These are phyloP conservation scores for Benitochromis conjunctus DNA, from an alignment of 2,113 vertebrate genomes.

Conservation along the genomic window DNA sequence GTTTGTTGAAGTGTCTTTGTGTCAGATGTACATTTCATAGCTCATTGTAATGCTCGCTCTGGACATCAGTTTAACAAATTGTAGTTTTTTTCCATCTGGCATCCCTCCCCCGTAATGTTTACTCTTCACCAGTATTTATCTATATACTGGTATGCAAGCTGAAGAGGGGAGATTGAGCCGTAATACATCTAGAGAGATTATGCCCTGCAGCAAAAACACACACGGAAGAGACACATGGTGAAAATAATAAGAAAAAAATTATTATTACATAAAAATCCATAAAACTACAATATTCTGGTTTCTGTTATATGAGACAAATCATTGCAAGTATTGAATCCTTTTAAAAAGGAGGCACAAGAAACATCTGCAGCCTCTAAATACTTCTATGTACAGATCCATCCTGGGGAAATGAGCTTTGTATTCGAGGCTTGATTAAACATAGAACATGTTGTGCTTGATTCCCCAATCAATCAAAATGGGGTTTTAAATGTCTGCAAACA, in stretches of 20 bases:
- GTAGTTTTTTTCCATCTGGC: neutral
- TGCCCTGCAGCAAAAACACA: neutral
- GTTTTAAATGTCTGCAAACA: neutral
- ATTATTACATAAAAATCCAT: neutral
- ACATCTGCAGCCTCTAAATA: neutral
- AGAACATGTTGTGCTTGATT: neutral
- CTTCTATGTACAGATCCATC: neutral
- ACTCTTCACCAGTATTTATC: slow-evolving; percentile 33
- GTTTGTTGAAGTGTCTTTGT: neutral
- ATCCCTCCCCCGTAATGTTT: neutral
- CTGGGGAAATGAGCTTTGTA: neutral
- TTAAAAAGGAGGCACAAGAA: neutral
- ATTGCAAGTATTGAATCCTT: neutral
- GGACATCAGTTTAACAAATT: neutral
- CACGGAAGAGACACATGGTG: neutral
- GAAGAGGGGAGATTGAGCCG: neutral
- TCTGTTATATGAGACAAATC: neutral
- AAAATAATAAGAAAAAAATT: fast-evolving
- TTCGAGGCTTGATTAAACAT: slow-evolving; percentile 2
- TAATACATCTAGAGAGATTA: neutral
- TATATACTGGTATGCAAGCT: slow-evolving; percentile 21
- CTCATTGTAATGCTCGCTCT: neutral
- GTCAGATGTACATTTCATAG: neutral
- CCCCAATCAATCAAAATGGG: neutral
- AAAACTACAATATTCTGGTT: neutral